Percentiles rank a stretch among this genome's conserved stretches.
Conservation (phyloP, 53 echinoderm and acorn worm genomes). For the Mesocentrotus franciscanus region DNA sequence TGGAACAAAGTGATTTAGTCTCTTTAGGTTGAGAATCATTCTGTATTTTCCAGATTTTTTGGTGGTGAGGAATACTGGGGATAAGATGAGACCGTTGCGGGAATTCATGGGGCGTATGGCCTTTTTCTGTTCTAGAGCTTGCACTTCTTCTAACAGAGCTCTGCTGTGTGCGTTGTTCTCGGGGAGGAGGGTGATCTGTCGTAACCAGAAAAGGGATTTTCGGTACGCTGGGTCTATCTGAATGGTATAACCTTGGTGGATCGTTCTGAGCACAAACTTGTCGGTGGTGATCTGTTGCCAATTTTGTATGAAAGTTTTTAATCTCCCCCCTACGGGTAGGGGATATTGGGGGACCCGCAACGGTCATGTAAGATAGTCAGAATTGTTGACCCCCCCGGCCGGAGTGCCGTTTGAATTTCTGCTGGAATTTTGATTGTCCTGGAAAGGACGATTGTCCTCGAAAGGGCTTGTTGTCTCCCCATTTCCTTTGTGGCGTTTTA, state of each 20-base stretch:
- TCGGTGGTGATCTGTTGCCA: too few species aligned
- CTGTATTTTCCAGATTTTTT: constrained; percentile 21
- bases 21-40: constrained; percentile 53
- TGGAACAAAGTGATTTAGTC: neutral
- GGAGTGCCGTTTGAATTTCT: too few species aligned
- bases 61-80: constrained; percentile 13
- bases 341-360: too few species aligned
- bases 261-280: neutral
- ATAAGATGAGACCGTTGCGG: neutral
- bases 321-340: too few species aligned
- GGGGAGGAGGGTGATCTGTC: neutral
- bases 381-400: too few species aligned
- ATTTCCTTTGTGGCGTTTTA: too few species aligned
- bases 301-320: too few species aligned
- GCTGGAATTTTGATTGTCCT: too few species aligned
- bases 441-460: too few species aligned
- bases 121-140: neutral
- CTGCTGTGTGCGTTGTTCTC: neutral
- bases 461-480: too few species aligned
- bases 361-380: too few species aligned
- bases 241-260: neutral
- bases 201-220: neutral
- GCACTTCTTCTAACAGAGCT: neutral
- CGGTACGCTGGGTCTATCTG: neutral
- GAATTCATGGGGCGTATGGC: neutral